Percentiles rank a stretch among this genome's conserved stretches.
Conservation (phyloP, 1,140 invertebrate genomes). For the Eupristina koningsbergeri region DNA sequence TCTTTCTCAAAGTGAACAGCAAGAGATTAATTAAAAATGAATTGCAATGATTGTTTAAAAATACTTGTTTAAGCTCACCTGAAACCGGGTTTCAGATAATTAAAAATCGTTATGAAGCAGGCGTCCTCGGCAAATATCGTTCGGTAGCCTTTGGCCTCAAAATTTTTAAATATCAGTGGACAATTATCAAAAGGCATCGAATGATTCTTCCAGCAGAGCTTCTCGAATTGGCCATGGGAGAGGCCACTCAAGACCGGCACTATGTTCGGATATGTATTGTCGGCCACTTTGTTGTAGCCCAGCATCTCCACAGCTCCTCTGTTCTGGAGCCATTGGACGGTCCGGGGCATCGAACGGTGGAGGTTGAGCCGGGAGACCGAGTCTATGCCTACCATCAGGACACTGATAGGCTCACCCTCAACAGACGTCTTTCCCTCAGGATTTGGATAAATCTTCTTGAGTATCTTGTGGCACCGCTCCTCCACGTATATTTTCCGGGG, state of each 20-base stretch:
- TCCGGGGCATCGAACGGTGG: constrained; percentile 85
- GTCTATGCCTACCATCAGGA: constrained; percentile 90
- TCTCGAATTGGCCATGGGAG: constrained; percentile 76
- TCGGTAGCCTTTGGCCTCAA: constrained; percentile 71
- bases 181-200: constrained; percentile 76
- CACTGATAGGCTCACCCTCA: constrained; percentile 71
- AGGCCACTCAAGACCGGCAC: constrained; percentile 82
- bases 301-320: constrained; percentile 80
- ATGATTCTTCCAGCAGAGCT: constrained; percentile 75
- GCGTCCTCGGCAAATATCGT: constrained; percentile 77
- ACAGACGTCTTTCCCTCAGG: not conserved
- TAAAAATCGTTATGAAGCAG: constrained; percentile 75
- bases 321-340: constrained; percentile 76
- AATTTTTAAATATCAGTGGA: constrained; percentile 76
- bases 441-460: not conserved
- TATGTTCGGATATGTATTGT: constrained; percentile 89
- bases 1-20: no score
- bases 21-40: no score
- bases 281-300: constrained; percentile 88
- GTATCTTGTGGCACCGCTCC: constrained; percentile 51
- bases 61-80: constrained; percentile 5
- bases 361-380: constrained; percentile 90
- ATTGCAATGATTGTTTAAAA: no score
- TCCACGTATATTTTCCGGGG: constrained; percentile 71
- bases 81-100: constrained; percentile 76